phyloP scores from a whole-genome alignment of 2,113 vertebrate genomes.

The Lanius ludovicianus region DNA sequence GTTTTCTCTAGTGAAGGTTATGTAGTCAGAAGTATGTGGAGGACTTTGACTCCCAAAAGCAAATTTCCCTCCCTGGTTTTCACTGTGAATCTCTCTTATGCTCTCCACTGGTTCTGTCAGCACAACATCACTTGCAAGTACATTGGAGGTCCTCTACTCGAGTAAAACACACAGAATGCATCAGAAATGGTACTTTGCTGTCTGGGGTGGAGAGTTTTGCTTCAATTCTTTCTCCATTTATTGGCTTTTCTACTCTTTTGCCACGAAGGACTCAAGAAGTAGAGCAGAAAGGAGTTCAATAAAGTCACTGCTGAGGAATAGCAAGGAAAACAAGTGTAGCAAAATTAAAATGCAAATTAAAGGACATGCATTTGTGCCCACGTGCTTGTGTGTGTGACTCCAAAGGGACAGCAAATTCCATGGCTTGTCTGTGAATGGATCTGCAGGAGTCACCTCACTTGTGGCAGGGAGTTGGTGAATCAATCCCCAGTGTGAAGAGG shows the following conservation, averaged over 20 bases:
- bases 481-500: background rate
- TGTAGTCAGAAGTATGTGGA: background rate
- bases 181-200: background rate
- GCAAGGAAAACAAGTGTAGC: background rate
- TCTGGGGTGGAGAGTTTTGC: background rate
- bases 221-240: background rate
- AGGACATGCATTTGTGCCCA: accelerated
- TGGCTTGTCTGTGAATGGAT: background rate
- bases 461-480: background rate
- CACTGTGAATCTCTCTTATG: background rate
- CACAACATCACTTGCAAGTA: background rate
- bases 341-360: background rate
- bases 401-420: background rate
- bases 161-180: background rate
- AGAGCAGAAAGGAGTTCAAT: background rate
- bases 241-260: background rate
- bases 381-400: background rate
- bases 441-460: background rate
- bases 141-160: background rate
- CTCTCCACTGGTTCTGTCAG: background rate
- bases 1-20: background rate
- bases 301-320: background rate
- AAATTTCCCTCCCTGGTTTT: background rate
- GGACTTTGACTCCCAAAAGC: slow-evolving; percentile 3
- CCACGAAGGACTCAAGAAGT: background rate